Base-by-base conservation (phyloP, 2,888 invertebrate species). In the Hirtodrosophila duncani region DNA sequence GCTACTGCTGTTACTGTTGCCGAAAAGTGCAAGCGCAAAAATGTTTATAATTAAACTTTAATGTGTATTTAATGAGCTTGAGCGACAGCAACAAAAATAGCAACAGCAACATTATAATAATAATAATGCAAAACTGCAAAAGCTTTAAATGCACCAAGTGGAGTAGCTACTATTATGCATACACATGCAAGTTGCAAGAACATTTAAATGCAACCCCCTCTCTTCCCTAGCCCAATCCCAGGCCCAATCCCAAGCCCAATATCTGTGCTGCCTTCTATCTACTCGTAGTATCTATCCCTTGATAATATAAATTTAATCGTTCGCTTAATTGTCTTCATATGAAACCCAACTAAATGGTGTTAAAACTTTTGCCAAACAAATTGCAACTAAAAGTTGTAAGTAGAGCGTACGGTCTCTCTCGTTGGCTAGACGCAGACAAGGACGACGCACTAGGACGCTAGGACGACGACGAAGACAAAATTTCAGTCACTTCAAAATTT, bases 231-330 rank as follows among this genome's bases (percentile, higher is more conserved):
- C n/a, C n/a, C n/a, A n/a, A n/a, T n/a, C n/a, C n/a, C n/a, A n/a
- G n/a, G n/a, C n/a, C n/a, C n/a, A n/a, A n/a, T n/a, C n/a, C n/a
- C n/a, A n/a, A n/a, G n/a, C n/a, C n/a, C n/a, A n/a, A n/a, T n/a
- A n/a, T n/a, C n/a, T n/a, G n/a, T n/a, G n/a, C n/a, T n/a, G n/a
- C n/a, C n/a, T n/a, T n/a, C n/a, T n/a, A n/a, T n/a, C n/a, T n/a
- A n/a, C n/a, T n/a, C n/a, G n/a, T n/a, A n/a, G n/a, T n/a, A n/a
- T n/a, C n/a, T n/a, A 66, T 77, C 71, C 72, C 66, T 56, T 67
- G 79, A 78, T 75, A 78, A 75, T 78, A 78, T 78, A 75, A 75
- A 75, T 78, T 78, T 75, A 75, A 75, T 75, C 75, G 75, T 52
- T 75, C 61, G 70, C 68, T 71, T 75, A 75, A 75, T 75, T 75